These are phyloP conservation scores for Scalopus aquaticus DNA, from an alignment of 2,113 vertebrate genomes.

Conservation along the genomic window DNA sequence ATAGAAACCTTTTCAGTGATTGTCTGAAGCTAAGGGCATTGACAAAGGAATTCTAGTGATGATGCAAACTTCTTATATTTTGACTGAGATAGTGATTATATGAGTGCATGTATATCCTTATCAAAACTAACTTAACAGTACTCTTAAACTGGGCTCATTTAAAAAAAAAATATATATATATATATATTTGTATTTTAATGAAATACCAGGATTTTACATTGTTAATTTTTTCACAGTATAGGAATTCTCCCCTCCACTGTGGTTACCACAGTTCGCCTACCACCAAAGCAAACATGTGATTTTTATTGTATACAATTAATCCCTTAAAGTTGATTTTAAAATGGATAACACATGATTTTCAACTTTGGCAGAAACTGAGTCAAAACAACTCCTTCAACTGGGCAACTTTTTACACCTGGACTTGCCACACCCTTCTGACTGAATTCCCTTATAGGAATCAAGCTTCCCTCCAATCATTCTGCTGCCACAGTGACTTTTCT, in stretches of 20 bases:
- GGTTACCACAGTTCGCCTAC: too few relatives aligned
- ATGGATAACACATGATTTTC: background rate
- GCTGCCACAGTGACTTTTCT: background rate
- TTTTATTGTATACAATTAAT: background rate
- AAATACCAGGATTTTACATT: too few relatives aligned
- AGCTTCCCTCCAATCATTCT: background rate
- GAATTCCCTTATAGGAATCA: background rate
- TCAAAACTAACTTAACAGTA: background rate
- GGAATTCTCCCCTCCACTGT: too few relatives aligned
- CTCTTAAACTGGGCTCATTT: background rate
- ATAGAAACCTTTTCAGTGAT: background rate
- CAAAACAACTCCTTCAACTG: background rate
- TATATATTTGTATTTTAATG: too few relatives aligned
- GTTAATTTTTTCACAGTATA: too few relatives aligned
- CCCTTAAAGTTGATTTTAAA: background rate
- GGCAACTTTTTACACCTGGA: background rate
- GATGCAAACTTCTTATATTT: background rate
- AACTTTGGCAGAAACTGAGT: background rate
- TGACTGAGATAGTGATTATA: background rate
- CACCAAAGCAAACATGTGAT: too few relatives aligned
- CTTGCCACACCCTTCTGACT: background rate
- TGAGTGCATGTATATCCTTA: background rate
- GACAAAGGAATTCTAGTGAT: background rate
- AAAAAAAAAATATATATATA: too few relatives aligned
- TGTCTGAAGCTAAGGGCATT: background rate